These are phyloP conservation scores for Aspidiotus rigidus DNA, from an alignment of 2,888 invertebrate genomes.

Conservation along the genomic window DNA sequence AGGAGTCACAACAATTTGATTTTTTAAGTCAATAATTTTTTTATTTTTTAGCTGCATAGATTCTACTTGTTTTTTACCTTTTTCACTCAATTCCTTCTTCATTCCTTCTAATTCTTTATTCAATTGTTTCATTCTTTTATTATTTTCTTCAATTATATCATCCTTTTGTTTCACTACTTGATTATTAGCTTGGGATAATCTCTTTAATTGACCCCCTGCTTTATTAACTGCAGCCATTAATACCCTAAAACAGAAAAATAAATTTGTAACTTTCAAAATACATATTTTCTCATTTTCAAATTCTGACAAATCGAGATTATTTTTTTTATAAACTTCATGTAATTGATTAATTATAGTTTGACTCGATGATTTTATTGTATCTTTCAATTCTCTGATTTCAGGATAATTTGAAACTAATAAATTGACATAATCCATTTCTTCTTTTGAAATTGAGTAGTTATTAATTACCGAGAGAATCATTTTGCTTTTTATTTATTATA, in stretches of 20 bases:
- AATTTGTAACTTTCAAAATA: slow-evolving; percentile 4
- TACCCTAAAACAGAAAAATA: slow-evolving; percentile 1
- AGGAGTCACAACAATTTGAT: slow-evolving; percentile 2
- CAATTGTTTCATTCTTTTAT: slow-evolving; percentile 4
- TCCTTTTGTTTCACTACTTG: slow-evolving; percentile 1
- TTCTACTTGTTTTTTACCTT: slow-evolving; percentile 4
- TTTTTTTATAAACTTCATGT: slow-evolving; percentile 4
- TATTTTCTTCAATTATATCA: slow-evolving; percentile 4
- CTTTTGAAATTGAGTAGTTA: slow-evolving; percentile 4
- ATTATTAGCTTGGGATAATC: slow-evolving; percentile 4
- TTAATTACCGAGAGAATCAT: slow-evolving; percentile 4
- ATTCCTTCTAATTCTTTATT: slow-evolving; percentile 4
- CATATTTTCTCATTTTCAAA: slow-evolving; percentile 4
- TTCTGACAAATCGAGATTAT: slow-evolving; percentile 1
- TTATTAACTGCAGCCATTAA: slow-evolving; percentile 2
- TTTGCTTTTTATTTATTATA: slow-evolving; percentile 4
- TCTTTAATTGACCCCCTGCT: slow-evolving; percentile 2
- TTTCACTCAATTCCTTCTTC: slow-evolving; percentile 4
- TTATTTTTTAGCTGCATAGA: slow-evolving; percentile 4
- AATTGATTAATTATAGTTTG: not conserved
- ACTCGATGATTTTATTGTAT: slow-evolving; percentile 4
- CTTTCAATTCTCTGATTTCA: not conserved
- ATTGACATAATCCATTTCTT: slow-evolving; percentile 3
- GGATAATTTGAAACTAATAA: slow-evolving; percentile 4
- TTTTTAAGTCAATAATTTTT: slow-evolving; percentile 4